A percentile compares a stretch with the other conserved stretches of the same genome.
These are phyloP conservation scores for Parasteatoda lunata DNA, from an alignment of 2,888 invertebrate genomes.

Conservation along the genomic window DNA sequence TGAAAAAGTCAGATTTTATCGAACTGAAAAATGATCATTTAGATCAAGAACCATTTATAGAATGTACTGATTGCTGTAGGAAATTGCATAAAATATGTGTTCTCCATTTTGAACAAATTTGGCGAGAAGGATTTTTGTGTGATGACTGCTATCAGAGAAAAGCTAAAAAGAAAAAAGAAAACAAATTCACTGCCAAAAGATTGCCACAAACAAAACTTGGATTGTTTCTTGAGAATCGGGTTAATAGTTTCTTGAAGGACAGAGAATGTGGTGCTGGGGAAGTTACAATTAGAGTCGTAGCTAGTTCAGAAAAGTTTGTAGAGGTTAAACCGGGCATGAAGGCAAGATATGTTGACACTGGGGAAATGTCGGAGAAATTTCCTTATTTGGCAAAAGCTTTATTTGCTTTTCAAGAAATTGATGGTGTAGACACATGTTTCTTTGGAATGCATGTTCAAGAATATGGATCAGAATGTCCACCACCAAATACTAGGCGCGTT, in stretches of 20 bases:
- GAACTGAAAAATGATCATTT: slow-evolving; percentile 99
- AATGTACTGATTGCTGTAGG: slow-evolving; percentile 95
- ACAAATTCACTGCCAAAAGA: slow-evolving; percentile 95
- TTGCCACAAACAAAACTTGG: slow-evolving; percentile 92
- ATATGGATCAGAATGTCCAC: slow-evolving; percentile 96
- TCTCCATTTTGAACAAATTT: slow-evolving; percentile 94
- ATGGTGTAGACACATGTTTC: slow-evolving; percentile 98
- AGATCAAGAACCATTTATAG: slow-evolving; percentile 96
- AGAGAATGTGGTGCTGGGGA: slow-evolving; percentile 91
- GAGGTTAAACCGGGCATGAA: slow-evolving; percentile 99
- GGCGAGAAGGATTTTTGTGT: slow-evolving; percentile 93
- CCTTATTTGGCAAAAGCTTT: slow-evolving; percentile 98
- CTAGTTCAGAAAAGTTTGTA: slow-evolving; percentile 97
- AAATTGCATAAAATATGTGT: slow-evolving; percentile 99
- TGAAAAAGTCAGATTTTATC: slow-evolving; percentile 96
- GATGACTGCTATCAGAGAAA: slow-evolving; percentile 96
- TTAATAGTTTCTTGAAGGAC: slow-evolving; percentile 97
- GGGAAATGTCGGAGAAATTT: slow-evolving; percentile 91
- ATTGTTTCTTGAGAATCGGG: slow-evolving; percentile 96
- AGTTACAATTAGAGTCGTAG: slow-evolving; percentile 97
- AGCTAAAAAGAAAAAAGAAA: slow-evolving; percentile 93
- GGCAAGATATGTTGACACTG: slow-evolving; percentile 84
- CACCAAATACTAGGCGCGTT: slow-evolving; percentile 94
- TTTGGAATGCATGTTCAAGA: slow-evolving; percentile 99
- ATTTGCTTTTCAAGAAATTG: slow-evolving; percentile 99